Conservation (phyloP, 2,888 invertebrate species). For the Morpho deidamia region DNA sequence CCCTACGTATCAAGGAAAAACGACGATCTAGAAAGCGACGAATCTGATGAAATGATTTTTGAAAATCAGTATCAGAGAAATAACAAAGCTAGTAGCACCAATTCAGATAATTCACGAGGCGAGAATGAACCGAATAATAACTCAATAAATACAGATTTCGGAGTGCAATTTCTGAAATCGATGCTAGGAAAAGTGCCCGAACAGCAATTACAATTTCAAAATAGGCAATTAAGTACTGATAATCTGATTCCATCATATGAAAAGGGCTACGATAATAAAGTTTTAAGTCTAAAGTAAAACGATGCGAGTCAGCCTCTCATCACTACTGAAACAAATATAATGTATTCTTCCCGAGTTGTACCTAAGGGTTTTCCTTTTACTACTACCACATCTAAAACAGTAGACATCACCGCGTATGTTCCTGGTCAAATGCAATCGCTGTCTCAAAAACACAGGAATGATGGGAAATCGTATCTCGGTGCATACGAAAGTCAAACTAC, state of each 20-base stretch:
- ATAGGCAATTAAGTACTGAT: background rate
- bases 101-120: background rate
- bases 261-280: conserved; percentile 3
- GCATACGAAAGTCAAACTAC: conserved; percentile 3
- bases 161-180: too few relatives aligned
- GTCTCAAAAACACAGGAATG: too few relatives aligned
- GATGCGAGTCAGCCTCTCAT: background rate
- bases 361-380: conserved; percentile 1
- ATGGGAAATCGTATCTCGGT: too few relatives aligned
- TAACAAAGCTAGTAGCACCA: background rate
- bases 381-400: too few relatives aligned
- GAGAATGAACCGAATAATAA: background rate
- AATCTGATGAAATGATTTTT: conserved; percentile 12
- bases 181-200: background rate
- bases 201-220: background rate
- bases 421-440: too few relatives aligned
- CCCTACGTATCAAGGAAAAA: conserved; percentile 28
- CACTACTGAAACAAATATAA: background rate
- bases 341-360: background rate
- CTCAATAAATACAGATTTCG: background rate
- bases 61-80: background rate
- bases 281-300: too few relatives aligned
- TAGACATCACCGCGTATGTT: too few relatives aligned
- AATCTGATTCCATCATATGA: background rate
- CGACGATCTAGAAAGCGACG: conserved; percentile 12